Conservation (phyloP, 1,140 invertebrate genomes). For the Diabrotica virgifera region DNA sequence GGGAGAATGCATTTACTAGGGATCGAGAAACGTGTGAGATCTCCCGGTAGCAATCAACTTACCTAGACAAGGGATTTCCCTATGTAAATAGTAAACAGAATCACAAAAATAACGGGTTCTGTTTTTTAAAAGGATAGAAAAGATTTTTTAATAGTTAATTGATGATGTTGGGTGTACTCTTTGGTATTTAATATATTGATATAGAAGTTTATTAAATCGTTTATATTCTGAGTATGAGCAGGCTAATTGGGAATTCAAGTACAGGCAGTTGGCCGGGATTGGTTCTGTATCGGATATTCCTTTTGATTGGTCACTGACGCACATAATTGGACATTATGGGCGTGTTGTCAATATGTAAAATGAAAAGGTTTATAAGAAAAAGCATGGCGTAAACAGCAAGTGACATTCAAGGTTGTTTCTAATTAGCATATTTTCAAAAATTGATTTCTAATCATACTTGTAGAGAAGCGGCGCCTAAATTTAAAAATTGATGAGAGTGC, state of each 20-base stretch:
- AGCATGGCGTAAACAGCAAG: neutral
- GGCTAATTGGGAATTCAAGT: conserved; percentile 1
- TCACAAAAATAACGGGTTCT: neutral
- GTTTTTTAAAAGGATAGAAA: neutral
- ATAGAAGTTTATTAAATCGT: neutral
- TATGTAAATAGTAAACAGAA: neutral
- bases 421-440: conserved; percentile 1
- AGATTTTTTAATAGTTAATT: neutral
- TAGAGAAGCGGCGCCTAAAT: neutral
- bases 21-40: too few relatives aligned
- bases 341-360: conserved; percentile 19
- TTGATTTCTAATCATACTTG: neutral
- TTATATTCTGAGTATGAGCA: neutral
- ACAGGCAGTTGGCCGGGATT: conserved; percentile 10
- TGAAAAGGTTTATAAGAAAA: neutral
- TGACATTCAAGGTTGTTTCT: conserved; percentile 4
- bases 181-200: neutral
- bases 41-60: too few relatives aligned
- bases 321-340: conserved; percentile 30
- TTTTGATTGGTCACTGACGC: conserved; percentile 12
- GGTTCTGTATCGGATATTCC: conserved; percentile 7
- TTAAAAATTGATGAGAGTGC: conserved; percentile 16
- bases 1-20: neutral
- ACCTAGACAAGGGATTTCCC: neutral
- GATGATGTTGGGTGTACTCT: neutral